A percentile compares a stretch with the other conserved stretches of the same genome.
Evolutionary conservation across 2,113 vertebrate species (phyloP).

Genomic region (Ceuthmochares aereus): DNA sequence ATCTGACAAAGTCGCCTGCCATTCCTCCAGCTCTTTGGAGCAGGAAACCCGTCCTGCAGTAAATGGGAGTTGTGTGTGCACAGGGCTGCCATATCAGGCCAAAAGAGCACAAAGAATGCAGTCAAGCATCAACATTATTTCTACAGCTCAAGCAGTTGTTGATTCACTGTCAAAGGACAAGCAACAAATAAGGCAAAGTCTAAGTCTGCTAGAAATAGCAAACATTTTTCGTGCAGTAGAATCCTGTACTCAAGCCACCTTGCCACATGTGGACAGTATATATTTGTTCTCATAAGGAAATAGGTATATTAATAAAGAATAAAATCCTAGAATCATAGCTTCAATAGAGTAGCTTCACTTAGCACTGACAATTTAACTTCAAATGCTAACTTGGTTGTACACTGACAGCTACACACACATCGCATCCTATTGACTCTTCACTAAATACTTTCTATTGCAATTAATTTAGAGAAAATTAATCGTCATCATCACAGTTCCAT

Average conservation of each 20-base stretch:
- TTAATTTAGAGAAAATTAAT: neutral
- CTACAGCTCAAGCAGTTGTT: slow-evolving; percentile 20
- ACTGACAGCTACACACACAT: neutral
- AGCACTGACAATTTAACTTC: neutral
- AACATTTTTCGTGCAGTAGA: neutral
- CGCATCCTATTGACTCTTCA: neutral
- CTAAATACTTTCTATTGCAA: neutral
- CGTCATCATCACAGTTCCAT: neutral
- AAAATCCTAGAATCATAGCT: neutral
- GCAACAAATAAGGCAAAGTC: slow-evolving; percentile 27
- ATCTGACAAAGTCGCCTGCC: neutral
- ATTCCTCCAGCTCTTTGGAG: neutral
- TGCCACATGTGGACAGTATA: neutral
- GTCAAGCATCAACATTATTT: slow-evolving; percentile 33
- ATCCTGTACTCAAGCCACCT: neutral
- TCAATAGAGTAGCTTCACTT: neutral
- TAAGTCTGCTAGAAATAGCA: neutral
- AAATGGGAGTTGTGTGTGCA: neutral
- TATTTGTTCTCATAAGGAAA: neutral
- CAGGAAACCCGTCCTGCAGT: neutral
- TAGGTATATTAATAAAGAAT: neutral
- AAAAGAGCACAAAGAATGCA: slow-evolving; percentile 53
- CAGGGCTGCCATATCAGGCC: neutral
- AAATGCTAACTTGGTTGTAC: neutral
- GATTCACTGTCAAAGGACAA: slow-evolving; percentile 38